Conservation (phyloP, 2,113 vertebrate genomes). For the Pteronura brasiliensis region DNA sequence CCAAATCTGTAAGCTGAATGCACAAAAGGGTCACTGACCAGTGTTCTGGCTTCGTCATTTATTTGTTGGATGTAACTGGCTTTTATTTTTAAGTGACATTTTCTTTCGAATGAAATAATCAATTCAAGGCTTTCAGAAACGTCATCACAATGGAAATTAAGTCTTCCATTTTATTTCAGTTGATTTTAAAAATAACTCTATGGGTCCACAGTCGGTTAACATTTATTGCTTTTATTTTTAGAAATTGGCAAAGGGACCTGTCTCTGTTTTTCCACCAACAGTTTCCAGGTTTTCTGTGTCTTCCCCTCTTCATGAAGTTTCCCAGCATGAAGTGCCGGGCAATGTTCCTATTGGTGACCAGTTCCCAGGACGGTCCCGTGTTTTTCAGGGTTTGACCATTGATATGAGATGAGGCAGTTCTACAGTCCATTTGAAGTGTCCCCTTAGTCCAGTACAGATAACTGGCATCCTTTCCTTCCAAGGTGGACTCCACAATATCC, state of each 20-base stretch:
- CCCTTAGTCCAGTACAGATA: background rate
- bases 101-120: constrained; percentile 16
- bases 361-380: background rate
- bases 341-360: background rate
- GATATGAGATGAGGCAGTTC: background rate
- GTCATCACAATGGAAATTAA: constrained; percentile 35
- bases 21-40: background rate
- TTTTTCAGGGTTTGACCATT: background rate
- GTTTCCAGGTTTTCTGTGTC: constrained; percentile 49
- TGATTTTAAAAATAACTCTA: constrained; percentile 56
- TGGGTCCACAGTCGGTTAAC: background rate
- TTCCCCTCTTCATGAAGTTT: constrained; percentile 44
- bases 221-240: constrained; percentile 67
- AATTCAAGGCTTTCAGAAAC: background rate
- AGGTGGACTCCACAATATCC: background rate
- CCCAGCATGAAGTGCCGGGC: background rate
- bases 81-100: constrained; percentile 45
- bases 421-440: background rate
- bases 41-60: background rate
- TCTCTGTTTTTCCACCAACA: constrained; percentile 24
- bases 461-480: background rate
- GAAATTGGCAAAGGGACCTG: constrained; percentile 48
- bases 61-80: background rate
- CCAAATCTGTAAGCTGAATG: background rate
- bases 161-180: constrained; percentile 35